A percentile compares a stretch with the other conserved stretches of the same genome.
These are phyloP conservation scores for Atopsyche davidsoni DNA, from an alignment of 1,140 invertebrate species.

Conservation along the genomic window DNA sequence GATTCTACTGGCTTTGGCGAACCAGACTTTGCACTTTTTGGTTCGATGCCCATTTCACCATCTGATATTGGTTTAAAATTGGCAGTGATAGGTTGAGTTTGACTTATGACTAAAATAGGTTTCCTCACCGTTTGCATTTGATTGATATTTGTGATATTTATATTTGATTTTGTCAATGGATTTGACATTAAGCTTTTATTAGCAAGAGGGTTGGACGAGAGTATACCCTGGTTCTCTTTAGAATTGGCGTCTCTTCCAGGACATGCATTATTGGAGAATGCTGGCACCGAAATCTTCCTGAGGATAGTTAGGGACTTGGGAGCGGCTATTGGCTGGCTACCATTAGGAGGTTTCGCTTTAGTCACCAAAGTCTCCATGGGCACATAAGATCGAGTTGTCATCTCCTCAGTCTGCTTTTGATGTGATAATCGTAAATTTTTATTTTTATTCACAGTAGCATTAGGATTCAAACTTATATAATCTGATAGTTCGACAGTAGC, in stretches of 20 bases:
- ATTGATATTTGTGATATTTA: constrained; percentile 23
- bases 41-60: constrained; percentile 20
- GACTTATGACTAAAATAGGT: constrained; percentile 24
- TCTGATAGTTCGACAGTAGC: constrained; percentile 16
- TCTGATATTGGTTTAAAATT: constrained; percentile 26
- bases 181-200: constrained; percentile 21
- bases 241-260: constrained; percentile 14
- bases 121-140: constrained; percentile 20
- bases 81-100: constrained; percentile 24
- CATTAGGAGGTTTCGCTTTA: constrained; percentile 14
- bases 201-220: constrained; percentile 28
- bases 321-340: constrained; percentile 15
- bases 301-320: constrained; percentile 15
- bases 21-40: constrained; percentile 19
- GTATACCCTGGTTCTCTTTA: constrained; percentile 24
- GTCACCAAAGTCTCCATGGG: background rate
- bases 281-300: constrained; percentile 22
- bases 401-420: constrained; percentile 17
- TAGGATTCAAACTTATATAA: constrained; percentile 28
- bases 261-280: constrained; percentile 13
- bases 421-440: constrained; percentile 5
- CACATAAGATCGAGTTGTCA: constrained; percentile 1
- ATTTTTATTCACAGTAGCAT: constrained; percentile 14
- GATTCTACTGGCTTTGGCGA: constrained; percentile 28
- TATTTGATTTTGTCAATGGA: constrained; percentile 23